Conservation (phyloP, 2,113 vertebrate genomes). For the Danio rerio region DNA sequence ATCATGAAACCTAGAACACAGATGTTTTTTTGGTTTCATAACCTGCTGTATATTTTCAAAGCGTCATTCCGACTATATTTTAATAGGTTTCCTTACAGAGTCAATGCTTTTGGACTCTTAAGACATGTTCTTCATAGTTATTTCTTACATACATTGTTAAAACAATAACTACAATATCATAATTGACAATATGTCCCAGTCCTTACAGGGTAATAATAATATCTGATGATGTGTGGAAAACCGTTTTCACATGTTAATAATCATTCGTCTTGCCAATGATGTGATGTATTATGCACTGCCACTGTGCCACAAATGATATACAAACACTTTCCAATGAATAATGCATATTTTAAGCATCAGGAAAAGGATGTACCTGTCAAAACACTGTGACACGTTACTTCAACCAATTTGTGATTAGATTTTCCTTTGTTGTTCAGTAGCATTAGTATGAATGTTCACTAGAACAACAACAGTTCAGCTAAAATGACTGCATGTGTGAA, state of each 20-base stretch:
- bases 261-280: neutral
- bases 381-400: neutral
- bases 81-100: no score
- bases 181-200: no score
- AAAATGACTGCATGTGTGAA: neutral
- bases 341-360: neutral
- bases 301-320: neutral
- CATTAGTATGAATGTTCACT: neutral
- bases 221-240: neutral
- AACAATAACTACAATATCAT: no score
- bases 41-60: no score
- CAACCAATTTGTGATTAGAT: neutral
- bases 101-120: no score
- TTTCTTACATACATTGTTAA: no score
- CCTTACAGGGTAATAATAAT: no score
- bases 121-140: no score
- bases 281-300: neutral
- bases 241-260: neutral
- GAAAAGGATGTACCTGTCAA: neutral
- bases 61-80: no score
- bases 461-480: neutral
- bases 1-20: no score
- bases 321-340: neutral
- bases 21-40: no score
- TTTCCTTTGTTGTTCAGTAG: neutral